Conservation (phyloP, 2,797 vertebrate species). For the Enteromius fasciolatus region DNA sequence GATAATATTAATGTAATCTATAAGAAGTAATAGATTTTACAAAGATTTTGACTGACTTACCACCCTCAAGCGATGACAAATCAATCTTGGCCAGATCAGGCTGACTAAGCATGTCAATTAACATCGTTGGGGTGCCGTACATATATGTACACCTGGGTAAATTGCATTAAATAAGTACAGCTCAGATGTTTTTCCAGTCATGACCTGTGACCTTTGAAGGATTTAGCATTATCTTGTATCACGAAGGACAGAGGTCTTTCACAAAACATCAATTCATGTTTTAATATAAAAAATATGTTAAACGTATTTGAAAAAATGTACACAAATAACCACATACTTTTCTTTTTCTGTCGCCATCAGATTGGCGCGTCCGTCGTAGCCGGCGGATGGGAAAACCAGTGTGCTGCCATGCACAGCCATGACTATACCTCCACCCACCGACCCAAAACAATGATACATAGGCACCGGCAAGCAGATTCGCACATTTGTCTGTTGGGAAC, state of each 20-base stretch:
- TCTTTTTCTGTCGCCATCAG: constrained; percentile 83
- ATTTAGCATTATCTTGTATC: background rate
- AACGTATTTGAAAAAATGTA: background rate
- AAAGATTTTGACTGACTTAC: constrained; percentile 71
- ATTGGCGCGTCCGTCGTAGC: constrained; percentile 80
- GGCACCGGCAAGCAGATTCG: constrained; percentile 81
- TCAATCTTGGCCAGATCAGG: constrained; percentile 78
- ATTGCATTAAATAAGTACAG: background rate
- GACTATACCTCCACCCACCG: constrained; percentile 82
- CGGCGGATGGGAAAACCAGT: constrained; percentile 78
- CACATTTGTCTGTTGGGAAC: constrained; percentile 63
- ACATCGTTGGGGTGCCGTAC: constrained; percentile 93
- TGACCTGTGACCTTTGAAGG: background rate
- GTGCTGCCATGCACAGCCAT: constrained; percentile 81
- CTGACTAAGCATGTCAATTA: constrained; percentile 86
- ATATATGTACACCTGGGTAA: constrained; percentile 78
- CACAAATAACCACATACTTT: constrained; percentile 74
- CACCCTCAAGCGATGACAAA: constrained; percentile 79
- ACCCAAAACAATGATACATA: constrained; percentile 92
- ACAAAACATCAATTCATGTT: background rate
- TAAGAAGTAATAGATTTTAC: background rate
- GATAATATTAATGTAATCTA: background rate
- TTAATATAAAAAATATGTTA: background rate
- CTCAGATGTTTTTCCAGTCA: background rate
- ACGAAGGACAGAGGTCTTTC: background rate